Evolutionary conservation across 2,888 invertebrate species (phyloP), one percentile per base, ranked within the genome.

Genomic region (Axea sp.): DNA sequence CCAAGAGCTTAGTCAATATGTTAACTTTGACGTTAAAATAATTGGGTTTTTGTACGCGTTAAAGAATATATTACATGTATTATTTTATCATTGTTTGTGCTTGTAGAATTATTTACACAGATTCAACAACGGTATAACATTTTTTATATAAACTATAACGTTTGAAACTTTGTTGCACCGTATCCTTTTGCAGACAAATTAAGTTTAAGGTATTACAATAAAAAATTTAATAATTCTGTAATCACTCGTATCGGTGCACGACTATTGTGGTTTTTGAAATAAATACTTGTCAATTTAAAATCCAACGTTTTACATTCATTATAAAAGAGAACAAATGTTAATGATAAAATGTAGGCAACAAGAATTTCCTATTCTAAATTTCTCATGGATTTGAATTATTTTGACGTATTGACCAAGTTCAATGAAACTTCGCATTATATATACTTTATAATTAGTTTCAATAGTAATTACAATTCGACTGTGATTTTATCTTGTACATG

Each of bases 1-100:
- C 41, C 62, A 41, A 33, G 51, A 64, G 41, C 64, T 64, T 64
- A 51, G 51, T 64, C 64, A 64, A 64, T 64, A 51, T 39, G 49
- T 49, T 49, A 41, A 31, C 8, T 8, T 24, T 37, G 17, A 19
- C n/a, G n/a, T n/a, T n/a, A n/a, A n/a, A n/a, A n/a, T n/a, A 8
- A 39, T 11, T 39, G 7, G n/a, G 5, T 11, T 24, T 12, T 53
- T 28, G 11, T 15, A 35, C 35, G 51, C 24, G 4, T 35, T 51
- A 35, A 35, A 35, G 26, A 24, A 51, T 51, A 35, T 35, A 24
- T 49, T 22, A 49, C 33, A 31, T 49, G n/a, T 51, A 26, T 24
- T n/a, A 12, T 37, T 9, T 31, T 51, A 22, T 49, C 1, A 28
- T 6, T 28, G 33, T 26, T 55, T 39, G 30, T 55, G 37, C 26